Evolutionary conservation across 2,113 vertebrate species (phyloP), one percentile per base, ranked within the genome.

Genomic region (Rostratula benghalensis): DNA sequence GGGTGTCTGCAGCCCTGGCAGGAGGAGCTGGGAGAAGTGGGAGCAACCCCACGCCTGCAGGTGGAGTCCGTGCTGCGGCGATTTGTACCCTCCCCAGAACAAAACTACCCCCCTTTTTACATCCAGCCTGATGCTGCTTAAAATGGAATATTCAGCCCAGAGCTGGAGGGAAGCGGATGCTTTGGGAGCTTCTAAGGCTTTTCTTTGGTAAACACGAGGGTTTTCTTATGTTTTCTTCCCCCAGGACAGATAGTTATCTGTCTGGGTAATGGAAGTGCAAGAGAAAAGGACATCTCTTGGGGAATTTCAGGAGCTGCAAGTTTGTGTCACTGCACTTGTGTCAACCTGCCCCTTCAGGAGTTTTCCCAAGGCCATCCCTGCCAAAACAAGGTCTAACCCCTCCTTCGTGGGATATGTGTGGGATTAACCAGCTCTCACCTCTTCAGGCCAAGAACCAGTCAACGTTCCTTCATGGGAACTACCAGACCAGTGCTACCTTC

Each of bases 91-190:
- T 78, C 13, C 51, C 7, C 1, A 1, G 12, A 37, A n/a, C 37
- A 78, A 61, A 87, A 27, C 10, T 10, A 18, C 25, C 11, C 1
- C 35, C 22, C 19, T 30, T 24, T 31, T 30, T 13, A 1, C 11
- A 16, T 37, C 57, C 50, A 65, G 35, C 30, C 53, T 60, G 30
- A 20, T 0, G 1, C 21, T 53, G 45, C 14, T 73, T 41, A 57
- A 68, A 76, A 70, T 27, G 4, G 11, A 89, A 57, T 27, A n/a
- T 61, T 74, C 77, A 77, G 48, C 53, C 57, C 31, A 16, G 28
- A 76, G 13, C 1, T 19, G 10, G 79, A 75, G 27, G 39, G 35
- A 73, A 60, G 11, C 0, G 0, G 24, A 28, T 54, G 22, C 14
- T 89, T 45, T 37, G 28, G 11, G 20, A 11, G 10, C 46, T 75